Percentiles rank a stretch among this genome's conserved stretches.
Evolutionary conservation across 2,888 invertebrate species (phyloP).

Genomic region (Cylloceria caligata): DNA sequence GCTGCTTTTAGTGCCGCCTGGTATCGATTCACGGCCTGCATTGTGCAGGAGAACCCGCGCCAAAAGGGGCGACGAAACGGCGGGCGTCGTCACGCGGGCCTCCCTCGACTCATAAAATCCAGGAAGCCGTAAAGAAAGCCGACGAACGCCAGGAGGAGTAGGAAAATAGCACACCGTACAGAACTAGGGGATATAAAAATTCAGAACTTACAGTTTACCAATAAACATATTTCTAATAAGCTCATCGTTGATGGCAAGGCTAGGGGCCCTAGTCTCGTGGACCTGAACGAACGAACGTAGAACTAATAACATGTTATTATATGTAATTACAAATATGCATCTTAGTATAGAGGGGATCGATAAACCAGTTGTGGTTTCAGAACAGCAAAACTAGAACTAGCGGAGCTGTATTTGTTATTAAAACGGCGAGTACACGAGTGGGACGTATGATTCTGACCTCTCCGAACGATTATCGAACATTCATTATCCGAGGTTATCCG

Average conservation of each 20-base stretch:
- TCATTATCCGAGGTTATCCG: slow-evolving; percentile 30
- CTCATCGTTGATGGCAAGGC: too few relatives aligned
- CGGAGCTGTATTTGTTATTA: neutral
- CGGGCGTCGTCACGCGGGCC: slow-evolving; percentile 50
- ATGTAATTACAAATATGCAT: too few relatives aligned
- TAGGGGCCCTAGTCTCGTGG: too few relatives aligned
- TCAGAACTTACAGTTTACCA: too few relatives aligned
- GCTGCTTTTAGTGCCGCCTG: slow-evolving; percentile 34
- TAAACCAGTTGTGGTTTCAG: slow-evolving; percentile 1
- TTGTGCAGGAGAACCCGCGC: slow-evolving; percentile 50
- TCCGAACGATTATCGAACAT: slow-evolving; percentile 31
- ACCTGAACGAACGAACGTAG: too few relatives aligned
- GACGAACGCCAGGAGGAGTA: neutral
- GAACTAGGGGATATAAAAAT: too few relatives aligned
- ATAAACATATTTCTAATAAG: too few relatives aligned
- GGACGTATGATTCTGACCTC: slow-evolving; percentile 3
- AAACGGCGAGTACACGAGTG: neutral
- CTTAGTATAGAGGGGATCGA: too few relatives aligned
- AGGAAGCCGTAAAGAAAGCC: slow-evolving; percentile 55
- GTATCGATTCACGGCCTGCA: slow-evolving; percentile 61
- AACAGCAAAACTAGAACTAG: neutral
- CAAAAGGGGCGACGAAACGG: slow-evolving; percentile 62
- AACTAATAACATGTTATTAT: too few relatives aligned
- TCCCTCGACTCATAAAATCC: slow-evolving; percentile 51
- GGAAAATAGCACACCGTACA: too few relatives aligned